Evolutionary conservation across 2,797 vertebrate species (phyloP).

Genomic region (Macropus fuliginosus): DNA sequence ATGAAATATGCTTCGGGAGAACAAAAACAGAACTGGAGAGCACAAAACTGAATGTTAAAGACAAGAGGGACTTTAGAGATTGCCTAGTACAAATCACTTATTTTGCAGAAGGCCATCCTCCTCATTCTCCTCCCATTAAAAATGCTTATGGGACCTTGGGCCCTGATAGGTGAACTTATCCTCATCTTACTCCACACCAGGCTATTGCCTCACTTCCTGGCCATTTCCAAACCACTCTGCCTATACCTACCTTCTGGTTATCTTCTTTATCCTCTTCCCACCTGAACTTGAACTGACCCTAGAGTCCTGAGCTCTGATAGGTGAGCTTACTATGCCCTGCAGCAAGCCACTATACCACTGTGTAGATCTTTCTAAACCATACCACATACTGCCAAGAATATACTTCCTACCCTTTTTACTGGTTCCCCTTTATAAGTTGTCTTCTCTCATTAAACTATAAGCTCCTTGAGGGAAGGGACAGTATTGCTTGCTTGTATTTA

Average conservation of each 20-base stretch:
- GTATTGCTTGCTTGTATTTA: not conserved
- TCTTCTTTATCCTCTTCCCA: not conserved
- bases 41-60: conserved; percentile 14
- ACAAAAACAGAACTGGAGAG: conserved; percentile 25
- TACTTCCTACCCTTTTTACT: not conserved
- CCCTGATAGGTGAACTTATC: not conserved
- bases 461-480: not conserved
- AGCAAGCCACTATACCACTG: not conserved
- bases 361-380: not conserved
- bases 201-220: not conserved
- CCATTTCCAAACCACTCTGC: not conserved
- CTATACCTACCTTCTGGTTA: not conserved
- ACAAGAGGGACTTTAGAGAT: not conserved
- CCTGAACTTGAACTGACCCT: not conserved
- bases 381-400: not conserved
- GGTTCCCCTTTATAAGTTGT: not conserved
- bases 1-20: conserved; percentile 37
- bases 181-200: not conserved
- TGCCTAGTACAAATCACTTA: not conserved
- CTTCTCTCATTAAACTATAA: not conserved
- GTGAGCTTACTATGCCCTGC: not conserved
- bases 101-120: not conserved
- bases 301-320: not conserved
- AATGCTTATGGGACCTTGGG: not conserved
- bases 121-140: not conserved